Conservation (phyloP, 2,888 invertebrate genomes). For the Troides aeacus region DNA sequence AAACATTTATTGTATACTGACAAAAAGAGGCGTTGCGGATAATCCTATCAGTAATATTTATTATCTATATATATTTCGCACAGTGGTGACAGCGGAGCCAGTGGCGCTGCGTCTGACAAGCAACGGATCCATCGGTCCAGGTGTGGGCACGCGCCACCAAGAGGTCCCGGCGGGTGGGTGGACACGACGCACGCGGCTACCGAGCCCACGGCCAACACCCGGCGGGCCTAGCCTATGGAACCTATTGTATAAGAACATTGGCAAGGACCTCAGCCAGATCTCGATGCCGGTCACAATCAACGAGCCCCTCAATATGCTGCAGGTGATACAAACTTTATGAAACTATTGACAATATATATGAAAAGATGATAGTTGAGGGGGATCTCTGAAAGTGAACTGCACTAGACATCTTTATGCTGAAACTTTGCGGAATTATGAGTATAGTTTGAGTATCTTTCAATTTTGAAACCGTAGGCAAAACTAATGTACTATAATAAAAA, state of each 20-base stretch:
- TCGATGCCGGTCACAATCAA: slow-evolving; percentile 93
- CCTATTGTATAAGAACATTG: slow-evolving; percentile 89
- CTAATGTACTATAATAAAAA: too few species aligned
- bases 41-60: too few species aligned
- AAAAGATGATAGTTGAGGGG: too few species aligned
- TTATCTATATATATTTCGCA: too few species aligned
- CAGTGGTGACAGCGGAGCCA: slow-evolving; percentile 56
- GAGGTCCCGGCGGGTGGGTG: slow-evolving; percentile 9
- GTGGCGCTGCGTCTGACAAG: slow-evolving; percentile 45
- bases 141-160: slow-evolving; percentile 15
- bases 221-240: slow-evolving; percentile 91
- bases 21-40: too few species aligned
- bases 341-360: too few species aligned
- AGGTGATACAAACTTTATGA: slow-evolving; percentile 62
- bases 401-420: too few species aligned
- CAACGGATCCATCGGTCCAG: slow-evolving; percentile 34
- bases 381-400: too few species aligned
- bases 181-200: slow-evolving; percentile 83
- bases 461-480: too few species aligned
- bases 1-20: too few species aligned
- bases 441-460: too few species aligned
- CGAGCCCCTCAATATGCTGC: slow-evolving; percentile 90
- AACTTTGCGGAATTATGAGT: too few species aligned
- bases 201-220: slow-evolving; percentile 85
- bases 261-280: slow-evolving; percentile 91